phyloP scores from a whole-genome alignment of 1,140 invertebrate species.

The Drosophila ironensis region DNA sequence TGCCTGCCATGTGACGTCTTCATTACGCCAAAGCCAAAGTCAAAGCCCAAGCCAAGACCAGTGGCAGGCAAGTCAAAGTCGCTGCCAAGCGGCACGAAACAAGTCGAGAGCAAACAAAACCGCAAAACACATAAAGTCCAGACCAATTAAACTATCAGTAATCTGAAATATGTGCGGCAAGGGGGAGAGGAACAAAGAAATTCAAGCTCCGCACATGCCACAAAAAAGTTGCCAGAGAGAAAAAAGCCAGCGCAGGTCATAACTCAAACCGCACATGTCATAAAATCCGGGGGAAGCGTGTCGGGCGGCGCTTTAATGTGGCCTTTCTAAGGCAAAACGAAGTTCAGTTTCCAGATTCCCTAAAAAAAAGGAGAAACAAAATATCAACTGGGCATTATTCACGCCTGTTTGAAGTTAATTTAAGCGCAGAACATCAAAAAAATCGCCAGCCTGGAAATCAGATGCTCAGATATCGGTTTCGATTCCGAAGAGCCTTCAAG shows the following conservation, averaged over 20 bases:
- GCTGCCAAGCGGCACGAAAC: neutral
- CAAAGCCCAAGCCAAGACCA: too few species aligned
- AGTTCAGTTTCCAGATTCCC: conserved; percentile 54
- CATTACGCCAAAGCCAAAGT: conserved; percentile 50
- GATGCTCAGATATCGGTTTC: conserved; percentile 26
- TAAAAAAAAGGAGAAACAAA: conserved; percentile 28
- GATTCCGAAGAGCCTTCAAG: too few species aligned
- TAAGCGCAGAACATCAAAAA: conserved; percentile 52
- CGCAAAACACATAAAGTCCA: conserved; percentile 50
- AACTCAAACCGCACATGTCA: conserved; percentile 64
- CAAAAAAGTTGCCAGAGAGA: conserved; percentile 1
- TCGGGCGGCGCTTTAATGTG: conserved; percentile 73
- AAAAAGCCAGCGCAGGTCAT: conserved; percentile 9
- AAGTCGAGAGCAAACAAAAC: conserved; percentile 16
- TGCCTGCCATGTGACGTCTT: conserved; percentile 58
- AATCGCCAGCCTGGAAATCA: conserved; percentile 16
- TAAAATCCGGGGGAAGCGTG: conserved; percentile 57
- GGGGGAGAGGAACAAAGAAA: conserved; percentile 8
- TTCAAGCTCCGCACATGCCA: conserved; percentile 45
- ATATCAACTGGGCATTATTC: conserved; percentile 66
- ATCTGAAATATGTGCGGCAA: conserved; percentile 54
- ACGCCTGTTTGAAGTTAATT: conserved; percentile 71
- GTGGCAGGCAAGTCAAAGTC: conserved; percentile 27
- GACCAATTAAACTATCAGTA: conserved; percentile 74
- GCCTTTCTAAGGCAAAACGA: conserved; percentile 39